Base-by-base conservation (phyloP, 2,888 invertebrate genomes). In the Eupithecia insigniata region DNA sequence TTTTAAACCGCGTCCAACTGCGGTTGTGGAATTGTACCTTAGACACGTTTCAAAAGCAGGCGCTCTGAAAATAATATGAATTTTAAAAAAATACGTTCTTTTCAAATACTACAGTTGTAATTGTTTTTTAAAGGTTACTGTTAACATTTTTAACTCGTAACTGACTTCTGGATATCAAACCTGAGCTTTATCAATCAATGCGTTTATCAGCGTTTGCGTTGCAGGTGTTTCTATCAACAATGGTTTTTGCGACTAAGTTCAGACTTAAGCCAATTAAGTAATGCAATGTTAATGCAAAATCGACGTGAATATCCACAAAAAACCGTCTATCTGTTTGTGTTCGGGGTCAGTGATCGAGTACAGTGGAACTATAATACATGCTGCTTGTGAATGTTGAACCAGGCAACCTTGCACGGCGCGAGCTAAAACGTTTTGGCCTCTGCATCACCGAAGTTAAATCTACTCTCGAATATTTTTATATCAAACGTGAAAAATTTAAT, bases 401-500 rank as follows among this genome's bases (percentile, higher is more conserved):
- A 76, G 76, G 66, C 51, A 76, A 55, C 75, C 74, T 71, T 71
- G 34, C 32, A n/a, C 34, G 60, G 30, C 71, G 66, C 36, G 64
- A 75, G 65, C 55, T 46, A 43, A 75, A 77, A 71, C 67, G 68
- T 79, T 79, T 77, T 67, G 70, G 64, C 76, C 69, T 55, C 77
- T 76, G 75, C 77, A 75, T 77, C 76, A 79, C 67, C 74, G 76
- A 76, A 79, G 67, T 76, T 75, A 80, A 81, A 81, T 80, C 79
- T 79, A 83, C 81, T 82, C 78, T 71, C 80, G 82, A 87, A 85
- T 82, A 84, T 85, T 81, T 82, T 83, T 80, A 74, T 79, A 80
- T 79, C 81, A 83, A 86, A 87, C 82, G 83, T 83, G 86, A 88
- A 88, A 82, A 87, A 87, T 84, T 85, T 87, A 84, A 86, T 87